Base-by-base conservation (phyloP, 2,113 vertebrate genomes). In the Cyphomyrus plagiostoma region DNA sequence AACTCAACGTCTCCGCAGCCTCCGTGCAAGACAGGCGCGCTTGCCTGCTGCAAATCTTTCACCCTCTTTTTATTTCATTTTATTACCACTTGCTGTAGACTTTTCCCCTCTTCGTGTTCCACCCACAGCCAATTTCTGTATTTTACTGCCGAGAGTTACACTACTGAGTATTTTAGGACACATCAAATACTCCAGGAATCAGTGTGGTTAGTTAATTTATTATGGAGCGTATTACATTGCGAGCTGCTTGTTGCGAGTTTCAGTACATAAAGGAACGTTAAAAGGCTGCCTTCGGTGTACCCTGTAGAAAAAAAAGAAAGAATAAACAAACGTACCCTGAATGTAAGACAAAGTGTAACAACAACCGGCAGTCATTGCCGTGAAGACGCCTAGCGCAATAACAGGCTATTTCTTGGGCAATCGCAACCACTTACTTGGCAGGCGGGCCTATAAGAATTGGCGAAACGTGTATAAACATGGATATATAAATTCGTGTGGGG, bases 1-100 rank as follows among this genome's bases (percentile, higher is more conserved):
- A 93, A 93, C 91, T 92, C 89, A 11, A 87, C 89, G 87, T 89
- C 89, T 49, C 91, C 89, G 35, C 89, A 58, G 83, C 91, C 77
- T 46, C 74, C 74, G 56, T 86, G 89, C 52, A 82, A 89, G 70
- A 88, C 89, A 42, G 48, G 50, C 87, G 87, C 80, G 56, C 88
- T 88, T 88, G 86, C 91, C 90, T 88, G 45, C 26, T 70, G 85
- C 58, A 87, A 89, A 91, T 89, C 88, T 91, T 91, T 92, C 91
- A 92, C 89, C 74, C 66, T 86, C 88, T 90, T 85, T 87, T 88
- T 90, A 91, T 83, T 82, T 87, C 87, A 90, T 48, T 89, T 91
- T 90, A 91, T 90, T 92, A 88, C 85, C 70, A 89, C 74, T 91
- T 90, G 87, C 80, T 58, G 85, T 87, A 52, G 86, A 88, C 89